Conservation (phyloP, 2,797 vertebrate genomes). For the Taenioides sp. region DNA sequence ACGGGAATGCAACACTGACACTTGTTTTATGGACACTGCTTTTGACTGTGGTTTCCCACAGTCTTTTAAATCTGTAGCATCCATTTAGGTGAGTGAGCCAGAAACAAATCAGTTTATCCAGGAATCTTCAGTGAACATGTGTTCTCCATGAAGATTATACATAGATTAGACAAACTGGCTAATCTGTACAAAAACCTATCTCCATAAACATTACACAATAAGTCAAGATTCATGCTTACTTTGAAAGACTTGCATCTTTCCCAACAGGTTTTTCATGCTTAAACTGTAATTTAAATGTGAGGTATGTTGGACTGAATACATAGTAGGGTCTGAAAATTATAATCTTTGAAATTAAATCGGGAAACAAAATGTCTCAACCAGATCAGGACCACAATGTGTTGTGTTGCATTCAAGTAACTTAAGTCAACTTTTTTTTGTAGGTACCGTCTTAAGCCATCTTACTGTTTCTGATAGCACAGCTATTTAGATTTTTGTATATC, state of each 20-base stretch:
- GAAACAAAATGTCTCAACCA: conserved; percentile 24
- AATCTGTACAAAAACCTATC: conserved; percentile 13
- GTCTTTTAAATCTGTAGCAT: conserved; percentile 41
- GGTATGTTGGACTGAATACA: conserved; percentile 10
- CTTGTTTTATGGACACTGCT: conserved; percentile 33
- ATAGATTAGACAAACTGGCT: conserved; percentile 13
- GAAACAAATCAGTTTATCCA: conserved; percentile 29
- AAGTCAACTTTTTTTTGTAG: conserved; percentile 57
- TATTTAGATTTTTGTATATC: conserved; percentile 77
- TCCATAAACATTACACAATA: conserved; percentile 35
- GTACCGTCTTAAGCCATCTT: conserved; percentile 82
- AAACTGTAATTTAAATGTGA: conserved; percentile 8
- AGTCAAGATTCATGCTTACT: conserved; percentile 11
- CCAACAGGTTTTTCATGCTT: conserved; percentile 31
- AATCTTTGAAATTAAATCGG: conserved; percentile 15
- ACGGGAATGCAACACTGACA: conserved; percentile 43
- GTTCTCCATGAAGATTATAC: conserved; percentile 30
- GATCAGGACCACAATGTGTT: conserved; percentile 39
- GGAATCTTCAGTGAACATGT: conserved; percentile 26
- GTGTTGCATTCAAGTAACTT: conserved; percentile 46
- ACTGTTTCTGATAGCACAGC: conserved; percentile 80
- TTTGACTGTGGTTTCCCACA: conserved; percentile 26
- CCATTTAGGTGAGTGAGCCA: conserved; percentile 35
- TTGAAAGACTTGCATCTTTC: conserved; percentile 21
- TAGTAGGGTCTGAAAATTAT: not conserved